These are phyloP conservation scores for Hippocampus guttulatus DNA, from an alignment of 2,113 vertebrate species.

Conservation along the genomic window DNA sequence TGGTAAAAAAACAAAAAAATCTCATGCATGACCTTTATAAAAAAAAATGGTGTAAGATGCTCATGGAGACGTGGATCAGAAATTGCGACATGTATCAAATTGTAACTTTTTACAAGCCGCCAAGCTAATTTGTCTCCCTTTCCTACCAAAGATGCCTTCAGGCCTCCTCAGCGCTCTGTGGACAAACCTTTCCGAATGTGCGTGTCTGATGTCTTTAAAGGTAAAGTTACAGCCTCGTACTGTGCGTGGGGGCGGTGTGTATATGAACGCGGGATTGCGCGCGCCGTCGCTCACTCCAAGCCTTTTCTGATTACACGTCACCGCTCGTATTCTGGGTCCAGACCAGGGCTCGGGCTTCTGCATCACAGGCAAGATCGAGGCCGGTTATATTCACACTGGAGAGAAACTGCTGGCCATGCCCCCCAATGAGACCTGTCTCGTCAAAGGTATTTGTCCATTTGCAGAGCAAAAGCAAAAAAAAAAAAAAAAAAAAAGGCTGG, in stretches of 20 bases:
- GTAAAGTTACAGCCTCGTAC: slow-evolving; percentile 60
- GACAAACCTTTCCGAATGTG: slow-evolving; percentile 95
- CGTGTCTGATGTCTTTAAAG: slow-evolving; percentile 97
- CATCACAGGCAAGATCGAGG: slow-evolving; percentile 96
- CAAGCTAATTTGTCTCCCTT: background rate
- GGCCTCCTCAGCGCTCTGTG: slow-evolving; percentile 85
- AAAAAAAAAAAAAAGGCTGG: too few relatives aligned
- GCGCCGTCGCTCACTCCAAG: background rate
- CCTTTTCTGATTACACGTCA: slow-evolving; percentile 3
- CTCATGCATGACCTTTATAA: background rate
- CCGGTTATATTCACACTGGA: slow-evolving; percentile 89
- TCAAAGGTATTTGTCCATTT: slow-evolving; percentile 79
- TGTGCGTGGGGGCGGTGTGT: background rate
- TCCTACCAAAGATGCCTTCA: slow-evolving; percentile 82
- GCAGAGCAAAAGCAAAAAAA: too few relatives aligned
- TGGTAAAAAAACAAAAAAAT: background rate
- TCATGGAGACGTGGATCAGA: too few relatives aligned
- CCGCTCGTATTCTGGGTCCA: slow-evolving; percentile 56
- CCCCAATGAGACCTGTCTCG: slow-evolving; percentile 94
- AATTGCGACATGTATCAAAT: background rate
- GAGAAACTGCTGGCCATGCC: slow-evolving; percentile 90
- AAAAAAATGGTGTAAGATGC: background rate
- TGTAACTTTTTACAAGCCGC: background rate
- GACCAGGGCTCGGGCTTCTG: slow-evolving; percentile 98
- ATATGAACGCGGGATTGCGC: too few relatives aligned